Percentiles rank a stretch among this genome's conserved stretches.
These are phyloP conservation scores for Amaurobius ferox DNA, from an alignment of 2,888 invertebrate species.

Conservation along the genomic window DNA sequence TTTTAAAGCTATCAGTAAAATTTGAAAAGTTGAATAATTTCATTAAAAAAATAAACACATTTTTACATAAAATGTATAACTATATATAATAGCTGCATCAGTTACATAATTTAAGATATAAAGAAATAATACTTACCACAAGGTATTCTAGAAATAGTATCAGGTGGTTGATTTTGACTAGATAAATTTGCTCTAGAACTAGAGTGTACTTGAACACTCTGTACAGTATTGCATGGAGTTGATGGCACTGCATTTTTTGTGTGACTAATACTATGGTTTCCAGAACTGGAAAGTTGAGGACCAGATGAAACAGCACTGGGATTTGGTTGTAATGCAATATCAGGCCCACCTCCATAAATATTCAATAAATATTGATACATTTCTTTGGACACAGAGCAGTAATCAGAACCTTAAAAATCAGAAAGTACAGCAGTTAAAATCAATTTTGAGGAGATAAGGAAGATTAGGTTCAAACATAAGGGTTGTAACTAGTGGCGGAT, in stretches of 20 bases:
- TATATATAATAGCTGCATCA: too few relatives aligned
- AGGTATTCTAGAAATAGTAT: constrained; percentile 1
- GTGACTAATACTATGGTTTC: constrained; percentile 2
- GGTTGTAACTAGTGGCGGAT: too few relatives aligned
- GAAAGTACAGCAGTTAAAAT: neutral
- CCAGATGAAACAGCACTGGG: neutral
- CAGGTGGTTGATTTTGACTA: constrained; percentile 41
- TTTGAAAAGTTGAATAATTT: too few relatives aligned
- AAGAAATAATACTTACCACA: constrained; percentile 42
- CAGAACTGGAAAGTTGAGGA: constrained; percentile 23
- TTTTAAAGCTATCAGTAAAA: too few relatives aligned
- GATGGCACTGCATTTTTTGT: neutral
- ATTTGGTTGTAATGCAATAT: constrained; percentile 80
- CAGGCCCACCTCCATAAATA: constrained; percentile 94
- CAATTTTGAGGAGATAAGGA: neutral
- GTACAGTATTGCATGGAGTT: neutral
- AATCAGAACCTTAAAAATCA: constrained; percentile 80
- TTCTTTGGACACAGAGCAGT: constrained; percentile 88
- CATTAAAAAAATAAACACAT: neutral
- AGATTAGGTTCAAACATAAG: neutral
- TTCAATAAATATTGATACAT: constrained; percentile 91
- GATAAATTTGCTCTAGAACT: constrained; percentile 33
- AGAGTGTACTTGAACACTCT: constrained; percentile 34
- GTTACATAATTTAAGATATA: too few relatives aligned
- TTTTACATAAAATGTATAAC: too few relatives aligned